phyloP scores from a whole-genome alignment of 2,888 invertebrate genomes.

The Halictus quadricinctus region DNA sequence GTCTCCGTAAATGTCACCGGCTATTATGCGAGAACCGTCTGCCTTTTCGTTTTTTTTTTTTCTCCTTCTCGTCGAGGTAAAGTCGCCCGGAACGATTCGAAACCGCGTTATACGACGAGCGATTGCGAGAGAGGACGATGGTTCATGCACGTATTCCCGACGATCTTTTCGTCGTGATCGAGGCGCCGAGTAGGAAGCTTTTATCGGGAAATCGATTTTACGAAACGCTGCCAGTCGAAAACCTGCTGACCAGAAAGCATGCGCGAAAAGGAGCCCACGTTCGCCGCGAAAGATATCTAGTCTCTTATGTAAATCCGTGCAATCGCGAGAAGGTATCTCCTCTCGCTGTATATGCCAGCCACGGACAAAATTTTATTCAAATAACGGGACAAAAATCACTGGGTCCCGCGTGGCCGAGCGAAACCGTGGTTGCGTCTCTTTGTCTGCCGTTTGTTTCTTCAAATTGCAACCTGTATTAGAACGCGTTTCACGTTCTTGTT shows the following conservation, averaged over 20 bases:
- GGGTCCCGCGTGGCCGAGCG: background rate
- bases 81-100: constrained; percentile 33
- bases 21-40: constrained; percentile 40
- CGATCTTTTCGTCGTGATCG: constrained; percentile 33
- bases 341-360: background rate
- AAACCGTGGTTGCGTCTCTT: background rate
- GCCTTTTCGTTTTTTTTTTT: background rate
- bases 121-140: constrained; percentile 36
- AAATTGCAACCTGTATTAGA: background rate
- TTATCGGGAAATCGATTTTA: constrained; percentile 56
- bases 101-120: constrained; percentile 32
- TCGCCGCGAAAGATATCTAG: constrained; percentile 42
- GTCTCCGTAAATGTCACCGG: constrained; percentile 51
- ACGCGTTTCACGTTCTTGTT: background rate
- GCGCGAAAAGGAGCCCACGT: background rate
- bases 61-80: background rate
- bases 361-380: background rate
- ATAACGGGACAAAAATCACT: constrained; percentile 1
- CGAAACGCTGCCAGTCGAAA: constrained; percentile 43
- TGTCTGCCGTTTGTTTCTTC: background rate
- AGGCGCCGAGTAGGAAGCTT: constrained; percentile 22
- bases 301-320: constrained; percentile 41
- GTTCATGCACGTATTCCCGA: constrained; percentile 25
- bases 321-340: constrained; percentile 37
- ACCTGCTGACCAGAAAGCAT: constrained; percentile 28